Percentiles rank a stretch among this genome's conserved stretches.
These are phyloP conservation scores for fruit fly (Drosophila melanogaster) DNA, from an alignment of 1,140 invertebrate genomes.

Conservation along the genomic window DNA sequence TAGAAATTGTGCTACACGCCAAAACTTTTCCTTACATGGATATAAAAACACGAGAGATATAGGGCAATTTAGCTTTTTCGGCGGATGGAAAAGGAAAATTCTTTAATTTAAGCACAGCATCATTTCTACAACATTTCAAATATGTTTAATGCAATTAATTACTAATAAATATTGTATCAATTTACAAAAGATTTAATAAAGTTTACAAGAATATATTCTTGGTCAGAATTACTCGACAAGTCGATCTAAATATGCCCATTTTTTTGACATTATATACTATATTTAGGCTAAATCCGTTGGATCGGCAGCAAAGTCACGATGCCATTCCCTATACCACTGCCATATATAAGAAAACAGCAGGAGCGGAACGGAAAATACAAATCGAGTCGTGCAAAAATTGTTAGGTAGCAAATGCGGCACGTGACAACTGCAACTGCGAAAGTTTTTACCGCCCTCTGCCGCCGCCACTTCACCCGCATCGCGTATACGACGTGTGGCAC, in stretches of 20 bases:
- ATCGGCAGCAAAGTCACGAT: not conserved
- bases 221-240: no score
- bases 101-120: not conserved
- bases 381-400: conserved; percentile 53
- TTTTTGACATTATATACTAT: no score
- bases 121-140: not conserved
- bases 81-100: not conserved
- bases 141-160: not conserved
- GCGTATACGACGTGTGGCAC: conserved; percentile 67
- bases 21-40: conserved; percentile 58
- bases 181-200: no score
- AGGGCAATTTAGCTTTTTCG: conserved; percentile 7
- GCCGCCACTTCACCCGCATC: conserved; percentile 24
- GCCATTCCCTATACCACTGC: not conserved
- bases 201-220: no score
- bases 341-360: conserved; percentile 24
- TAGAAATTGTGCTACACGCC: conserved; percentile 53
- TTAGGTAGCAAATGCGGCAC: conserved; percentile 70
- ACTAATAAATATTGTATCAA: no score
- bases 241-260: no score
- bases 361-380: conserved; percentile 21
- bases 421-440: conserved; percentile 73
- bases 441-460: conserved; percentile 45
- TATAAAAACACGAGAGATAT: conserved; percentile 16
- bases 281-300: not conserved